A percentile compares a stretch with the other conserved stretches of the same genome.
Evolutionary conservation across 1,140 invertebrate species (phyloP).

Genomic region (Heliconius hewitsoni): DNA sequence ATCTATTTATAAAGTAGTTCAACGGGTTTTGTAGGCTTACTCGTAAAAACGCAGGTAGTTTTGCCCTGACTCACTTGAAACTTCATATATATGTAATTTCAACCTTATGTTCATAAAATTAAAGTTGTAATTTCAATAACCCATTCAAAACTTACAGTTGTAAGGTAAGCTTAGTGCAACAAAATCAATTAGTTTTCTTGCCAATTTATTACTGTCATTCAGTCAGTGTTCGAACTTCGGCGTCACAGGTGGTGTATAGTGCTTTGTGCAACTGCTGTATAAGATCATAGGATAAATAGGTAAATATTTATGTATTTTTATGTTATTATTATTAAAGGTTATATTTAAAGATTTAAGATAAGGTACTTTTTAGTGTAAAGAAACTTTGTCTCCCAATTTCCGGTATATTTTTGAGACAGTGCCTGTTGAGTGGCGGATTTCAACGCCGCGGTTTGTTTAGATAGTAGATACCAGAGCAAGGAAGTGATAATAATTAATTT

Average conservation of each 20-base stretch:
- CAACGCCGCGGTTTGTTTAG: no score
- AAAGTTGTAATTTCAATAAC: not conserved
- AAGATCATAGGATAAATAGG: constrained; percentile 45
- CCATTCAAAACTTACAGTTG: not conserved
- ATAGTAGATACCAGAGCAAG: no score
- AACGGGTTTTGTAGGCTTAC: constrained; percentile 44
- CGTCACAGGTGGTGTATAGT: constrained; percentile 46
- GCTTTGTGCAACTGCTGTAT: constrained; percentile 32
- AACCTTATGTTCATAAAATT: not conserved
- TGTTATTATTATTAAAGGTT: constrained; percentile 1
- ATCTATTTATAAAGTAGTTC: constrained; percentile 48
- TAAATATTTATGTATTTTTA: constrained; percentile 37
- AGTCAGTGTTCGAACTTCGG: constrained; percentile 51
- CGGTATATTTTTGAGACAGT: no score
- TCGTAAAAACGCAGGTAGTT: constrained; percentile 47
- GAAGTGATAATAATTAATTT: no score
- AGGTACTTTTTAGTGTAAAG: no score
- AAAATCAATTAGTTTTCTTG: constrained; percentile 51
- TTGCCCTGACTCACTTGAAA: constrained; percentile 34
- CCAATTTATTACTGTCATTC: constrained; percentile 56
- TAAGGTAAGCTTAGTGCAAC: constrained; percentile 17
- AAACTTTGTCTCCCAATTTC: no score
- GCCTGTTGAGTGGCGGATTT: no score
- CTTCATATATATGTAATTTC: not conserved
- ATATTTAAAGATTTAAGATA: no score